Conservation (phyloP, 2,888 invertebrate genomes). For the Poecilobothrus nobilitatus region DNA sequence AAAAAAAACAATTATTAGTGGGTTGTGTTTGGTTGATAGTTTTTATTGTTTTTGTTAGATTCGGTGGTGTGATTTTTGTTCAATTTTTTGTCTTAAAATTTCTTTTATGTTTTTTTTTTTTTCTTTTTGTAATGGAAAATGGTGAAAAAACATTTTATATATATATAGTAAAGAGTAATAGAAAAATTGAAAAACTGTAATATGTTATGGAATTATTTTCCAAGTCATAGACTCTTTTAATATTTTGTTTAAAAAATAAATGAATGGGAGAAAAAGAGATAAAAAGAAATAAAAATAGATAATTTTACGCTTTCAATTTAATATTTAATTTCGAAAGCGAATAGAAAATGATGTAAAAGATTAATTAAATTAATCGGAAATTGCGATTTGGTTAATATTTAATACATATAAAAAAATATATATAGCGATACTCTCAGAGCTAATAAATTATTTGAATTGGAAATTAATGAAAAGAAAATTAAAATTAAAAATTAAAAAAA, state of each 20-base stretch:
- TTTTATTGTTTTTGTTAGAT: neutral
- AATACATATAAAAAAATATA: neutral
- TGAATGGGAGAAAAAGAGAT: neutral
- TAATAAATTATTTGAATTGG: neutral
- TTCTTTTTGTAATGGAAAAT: neutral
- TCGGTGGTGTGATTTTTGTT: neutral
- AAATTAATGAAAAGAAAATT: neutral
- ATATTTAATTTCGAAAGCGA: constrained; percentile 1
- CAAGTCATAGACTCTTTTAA: too few species aligned
- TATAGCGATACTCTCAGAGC: too few species aligned
- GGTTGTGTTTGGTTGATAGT: neutral
- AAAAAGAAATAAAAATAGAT: neutral
- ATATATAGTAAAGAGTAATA: too few species aligned
- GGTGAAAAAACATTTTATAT: too few species aligned
- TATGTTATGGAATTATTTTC: too few species aligned
- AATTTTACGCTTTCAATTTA: constrained; percentile 6
- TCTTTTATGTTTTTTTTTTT: too few species aligned
- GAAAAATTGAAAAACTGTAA: too few species aligned
- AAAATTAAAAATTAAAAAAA: too few species aligned
- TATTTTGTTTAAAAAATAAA: too few species aligned
- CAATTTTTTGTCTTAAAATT: neutral
- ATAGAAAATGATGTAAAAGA: constrained; percentile 1
- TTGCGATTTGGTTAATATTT: neutral
- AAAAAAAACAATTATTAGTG: neutral
- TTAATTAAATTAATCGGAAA: constrained; percentile 1